A percentile compares a stretch with the other conserved stretches of the same genome.
phyloP scores from a whole-genome alignment of 2,888 invertebrate species.

The Drosophila affinis region DNA sequence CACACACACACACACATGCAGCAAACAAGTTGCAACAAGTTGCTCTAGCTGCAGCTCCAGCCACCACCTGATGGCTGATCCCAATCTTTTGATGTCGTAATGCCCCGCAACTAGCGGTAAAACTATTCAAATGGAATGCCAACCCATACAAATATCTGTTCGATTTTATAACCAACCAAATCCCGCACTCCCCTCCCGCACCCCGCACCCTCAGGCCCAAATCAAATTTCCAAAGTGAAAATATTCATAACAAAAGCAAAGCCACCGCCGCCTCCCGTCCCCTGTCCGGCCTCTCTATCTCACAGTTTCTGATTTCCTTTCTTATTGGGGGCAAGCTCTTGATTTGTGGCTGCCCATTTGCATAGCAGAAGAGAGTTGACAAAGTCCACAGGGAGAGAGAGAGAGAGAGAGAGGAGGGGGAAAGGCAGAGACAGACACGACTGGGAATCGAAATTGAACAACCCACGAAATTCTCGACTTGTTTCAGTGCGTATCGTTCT shows the following conservation, averaged over 20 bases:
- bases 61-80: slow-evolving; percentile 5
- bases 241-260: slow-evolving; percentile 34
- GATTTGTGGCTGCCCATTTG: slow-evolving; percentile 38
- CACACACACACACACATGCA: slow-evolving; percentile 6
- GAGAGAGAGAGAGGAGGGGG: slow-evolving; percentile 14
- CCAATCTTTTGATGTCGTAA: slow-evolving; percentile 35
- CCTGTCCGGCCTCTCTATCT: neutral
- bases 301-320: slow-evolving; percentile 20
- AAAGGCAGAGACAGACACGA: slow-evolving; percentile 46
- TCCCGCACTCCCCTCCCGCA: neutral
- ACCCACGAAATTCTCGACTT: slow-evolving; percentile 17
- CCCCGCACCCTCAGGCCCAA: neutral
- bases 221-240: slow-evolving; percentile 44
- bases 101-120: slow-evolving; percentile 60
- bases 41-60: slow-evolving; percentile 10
- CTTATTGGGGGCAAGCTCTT: slow-evolving; percentile 38
- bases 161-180: slow-evolving; percentile 31
- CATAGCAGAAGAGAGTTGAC: slow-evolving; percentile 33
- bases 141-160: slow-evolving; percentile 23
- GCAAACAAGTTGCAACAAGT: slow-evolving; percentile 7
- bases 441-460: slow-evolving; percentile 47
- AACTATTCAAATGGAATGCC: slow-evolving; percentile 62
- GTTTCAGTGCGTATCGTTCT: slow-evolving; percentile 19
- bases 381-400: slow-evolving; percentile 3
- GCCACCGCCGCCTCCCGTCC: neutral